A percentile compares a stretch with the other conserved stretches of the same genome.
phyloP scores from a whole-genome alignment of 1,140 invertebrate species.

The Drosophila kanapiae region DNA sequence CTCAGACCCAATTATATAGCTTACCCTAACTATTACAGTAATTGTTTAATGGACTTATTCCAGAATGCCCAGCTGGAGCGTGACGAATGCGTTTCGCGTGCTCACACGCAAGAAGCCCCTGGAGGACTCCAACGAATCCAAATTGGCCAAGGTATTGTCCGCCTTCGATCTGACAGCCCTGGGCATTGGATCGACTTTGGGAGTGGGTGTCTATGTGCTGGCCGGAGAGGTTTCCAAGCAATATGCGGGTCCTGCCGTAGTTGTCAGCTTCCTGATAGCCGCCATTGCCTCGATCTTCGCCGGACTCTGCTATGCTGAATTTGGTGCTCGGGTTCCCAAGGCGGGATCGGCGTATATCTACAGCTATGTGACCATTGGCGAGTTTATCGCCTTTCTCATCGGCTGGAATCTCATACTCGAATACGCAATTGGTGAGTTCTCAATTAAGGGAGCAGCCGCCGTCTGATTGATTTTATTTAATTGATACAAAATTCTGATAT shows the following conservation, averaged over 20 bases:
- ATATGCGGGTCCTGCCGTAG: constrained; percentile 94
- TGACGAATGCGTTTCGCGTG: constrained; percentile 69
- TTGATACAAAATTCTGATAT: constrained; percentile 32
- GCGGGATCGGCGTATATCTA: constrained; percentile 95
- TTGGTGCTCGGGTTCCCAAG: constrained; percentile 93
- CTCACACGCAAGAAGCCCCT: constrained; percentile 78
- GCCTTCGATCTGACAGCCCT: constrained; percentile 92
- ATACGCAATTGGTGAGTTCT: constrained; percentile 92
- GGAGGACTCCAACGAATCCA: constrained; percentile 85
- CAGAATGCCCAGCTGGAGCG: constrained; percentile 76
- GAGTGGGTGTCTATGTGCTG: constrained; percentile 96
- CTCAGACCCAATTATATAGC: constrained; percentile 23
- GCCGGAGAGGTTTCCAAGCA: constrained; percentile 94
- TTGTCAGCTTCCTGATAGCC: constrained; percentile 94
- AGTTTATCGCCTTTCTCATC: constrained; percentile 91
- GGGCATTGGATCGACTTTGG: constrained; percentile 95
- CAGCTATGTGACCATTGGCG: constrained; percentile 95
- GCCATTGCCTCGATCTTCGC: constrained; percentile 95
- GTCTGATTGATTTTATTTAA: constrained; percentile 62
- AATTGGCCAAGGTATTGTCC: constrained; percentile 91
- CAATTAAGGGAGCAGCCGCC: constrained; percentile 33
- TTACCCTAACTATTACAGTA: constrained; percentile 5
- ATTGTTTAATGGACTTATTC: constrained; percentile 37
- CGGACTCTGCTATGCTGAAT: constrained; percentile 95
- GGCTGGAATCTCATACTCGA: constrained; percentile 97